Base-by-base conservation (phyloP, 2,888 invertebrate genomes). In the Marasmarcha lunaedactyla region DNA sequence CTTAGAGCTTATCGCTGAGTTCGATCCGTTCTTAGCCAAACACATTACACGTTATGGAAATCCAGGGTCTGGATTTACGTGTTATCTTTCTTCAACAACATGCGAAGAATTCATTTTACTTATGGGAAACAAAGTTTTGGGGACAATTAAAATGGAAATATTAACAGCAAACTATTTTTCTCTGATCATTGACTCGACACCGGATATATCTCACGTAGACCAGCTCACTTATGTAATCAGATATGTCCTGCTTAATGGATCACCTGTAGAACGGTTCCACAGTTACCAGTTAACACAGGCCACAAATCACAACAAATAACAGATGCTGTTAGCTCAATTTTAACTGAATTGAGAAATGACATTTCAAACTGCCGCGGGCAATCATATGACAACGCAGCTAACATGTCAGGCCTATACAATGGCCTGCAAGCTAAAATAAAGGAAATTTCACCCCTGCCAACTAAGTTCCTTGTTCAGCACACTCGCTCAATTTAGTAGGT, bases 61-160 rank as follows among this genome's bases (percentile, higher is more conserved):
- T 49, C 43, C 42, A 45, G 51, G 56, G 38, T 43, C 43, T 30
- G 51, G 51, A 42, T 40, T 30, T 40, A 50, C 47, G 12, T 46
- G 38, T 40, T 55, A 57, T 42, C 42, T 55, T 34, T 54, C 50
- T 35, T 43, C 42, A 33, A 55, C 54, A 27, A 46, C 50, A 36
- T 58, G 55, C 42, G 54, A 61, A 40, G 54, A 59, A 37, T 48
- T 60, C 38, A 57, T 59, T 50, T 14, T 20, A 13, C 35, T 58
- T 9, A 51, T 60, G 50, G 49, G 45, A 30, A 25, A 25, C 25
- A 50, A 50, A 49, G 45, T 52, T 34, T 43, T 45, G 11, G 36
- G 47, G 14, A 37, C 38, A 34, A 49, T 54, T 41, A 34, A 13
- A 33, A 36, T 12, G n/a, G 42, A 44, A 27, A 41, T 42, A 38